phyloP scores from a whole-genome alignment of 92 coral and sea anemone species.

The Virgularia gustaviana region DNA sequence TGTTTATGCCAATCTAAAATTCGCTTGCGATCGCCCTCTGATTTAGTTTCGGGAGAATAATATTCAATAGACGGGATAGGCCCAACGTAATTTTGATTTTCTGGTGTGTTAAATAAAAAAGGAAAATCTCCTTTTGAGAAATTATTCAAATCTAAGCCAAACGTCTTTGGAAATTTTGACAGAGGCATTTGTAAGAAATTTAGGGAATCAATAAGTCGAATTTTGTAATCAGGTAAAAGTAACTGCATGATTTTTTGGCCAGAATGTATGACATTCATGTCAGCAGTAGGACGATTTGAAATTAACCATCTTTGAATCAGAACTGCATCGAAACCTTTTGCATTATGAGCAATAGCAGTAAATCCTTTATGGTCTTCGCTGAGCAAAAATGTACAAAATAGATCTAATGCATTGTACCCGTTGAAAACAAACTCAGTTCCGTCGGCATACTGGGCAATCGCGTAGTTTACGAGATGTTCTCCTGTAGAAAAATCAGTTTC shows the following conservation, averaged over 20 bases:
- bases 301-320: conserved; percentile 29
- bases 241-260: conserved; percentile 16
- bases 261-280: conserved; percentile 20
- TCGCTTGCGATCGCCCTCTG: not conserved
- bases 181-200: no score
- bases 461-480: conserved; percentile 40
- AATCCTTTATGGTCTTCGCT: conserved; percentile 1
- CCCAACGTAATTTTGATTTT: conserved; percentile 15
- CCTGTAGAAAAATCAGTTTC: no score
- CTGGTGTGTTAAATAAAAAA: not conserved
- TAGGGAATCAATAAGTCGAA: conserved; percentile 2
- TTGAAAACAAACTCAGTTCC: conserved; percentile 22
- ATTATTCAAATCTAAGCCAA: conserved; percentile 14
- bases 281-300: conserved; percentile 30
- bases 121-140: conserved; percentile 15
- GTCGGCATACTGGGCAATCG: conserved; percentile 7
- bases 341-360: conserved; percentile 32
- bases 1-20: conserved; percentile 15
- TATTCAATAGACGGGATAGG: not conserved
- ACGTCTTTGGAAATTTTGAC: conserved; percentile 20
- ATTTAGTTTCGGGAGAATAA: not conserved
- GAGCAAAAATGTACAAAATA: conserved; percentile 25
- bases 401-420: conserved; percentile 12
- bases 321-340: conserved; percentile 10
- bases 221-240: not conserved